phyloP scores from a whole-genome alignment of 2,888 invertebrate genomes.

The Acanthococcus lagerstroemiae region DNA sequence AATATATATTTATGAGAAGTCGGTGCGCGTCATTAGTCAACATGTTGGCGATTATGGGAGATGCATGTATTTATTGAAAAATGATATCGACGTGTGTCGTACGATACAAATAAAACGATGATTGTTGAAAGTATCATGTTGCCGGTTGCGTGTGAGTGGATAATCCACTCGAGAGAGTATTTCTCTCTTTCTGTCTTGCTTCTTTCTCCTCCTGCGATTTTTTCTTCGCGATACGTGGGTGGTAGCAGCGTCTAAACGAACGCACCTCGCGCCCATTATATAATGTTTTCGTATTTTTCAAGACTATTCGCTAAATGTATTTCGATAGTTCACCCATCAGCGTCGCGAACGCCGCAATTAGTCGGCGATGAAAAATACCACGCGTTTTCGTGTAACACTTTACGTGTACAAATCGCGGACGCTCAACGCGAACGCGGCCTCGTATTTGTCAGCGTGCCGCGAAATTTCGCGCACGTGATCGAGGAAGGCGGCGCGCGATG shows the following conservation, averaged over 20 bases:
- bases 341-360: neutral
- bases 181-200: too few relatives aligned
- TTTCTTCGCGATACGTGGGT: constrained; percentile 21
- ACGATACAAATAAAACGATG: constrained; percentile 20
- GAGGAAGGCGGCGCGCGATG: too few relatives aligned
- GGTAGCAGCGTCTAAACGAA: neutral
- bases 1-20: constrained; percentile 24
- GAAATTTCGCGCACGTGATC: too few relatives aligned
- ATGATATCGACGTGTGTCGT: constrained; percentile 27
- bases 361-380: neutral
- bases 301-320: neutral
- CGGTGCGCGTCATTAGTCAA: constrained; percentile 22
- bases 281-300: neutral
- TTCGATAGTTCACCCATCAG: neutral
- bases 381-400: neutral
- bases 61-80: constrained; percentile 20
- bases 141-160: neutral
- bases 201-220: too few relatives aligned
- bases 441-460: too few relatives aligned
- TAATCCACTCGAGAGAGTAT: neutral
- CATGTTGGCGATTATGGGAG: constrained; percentile 17
- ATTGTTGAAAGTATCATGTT: constrained; percentile 18
- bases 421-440: neutral
- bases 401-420: neutral
- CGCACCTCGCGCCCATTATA: neutral